These are phyloP conservation scores for Rallus crepitans DNA, from an alignment of 2,797 vertebrate species.

Conservation along the genomic window DNA sequence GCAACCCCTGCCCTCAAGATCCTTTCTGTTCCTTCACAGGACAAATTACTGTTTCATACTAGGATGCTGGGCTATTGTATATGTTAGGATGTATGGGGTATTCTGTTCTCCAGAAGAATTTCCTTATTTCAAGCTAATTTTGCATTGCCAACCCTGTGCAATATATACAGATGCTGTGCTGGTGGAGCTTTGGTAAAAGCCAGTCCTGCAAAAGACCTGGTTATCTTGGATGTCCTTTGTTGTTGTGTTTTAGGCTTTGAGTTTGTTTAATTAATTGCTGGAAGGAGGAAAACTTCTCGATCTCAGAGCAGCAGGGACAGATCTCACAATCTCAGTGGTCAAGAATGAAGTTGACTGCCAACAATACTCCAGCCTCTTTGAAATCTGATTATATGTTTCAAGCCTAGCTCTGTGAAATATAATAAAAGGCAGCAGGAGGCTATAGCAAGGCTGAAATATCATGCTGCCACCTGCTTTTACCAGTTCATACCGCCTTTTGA, in stretches of 20 bases:
- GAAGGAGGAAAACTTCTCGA: constrained; percentile 17
- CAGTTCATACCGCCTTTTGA: neutral
- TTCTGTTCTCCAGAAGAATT: neutral
- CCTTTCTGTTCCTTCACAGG: neutral
- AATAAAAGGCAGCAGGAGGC: constrained; percentile 59
- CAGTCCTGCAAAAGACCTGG: neutral
- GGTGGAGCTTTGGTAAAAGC: neutral
- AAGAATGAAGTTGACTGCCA: constrained; percentile 50
- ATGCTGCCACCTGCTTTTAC: constrained; percentile 21
- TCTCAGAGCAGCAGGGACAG: neutral
- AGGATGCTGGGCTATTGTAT: neutral
- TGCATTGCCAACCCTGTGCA: neutral
- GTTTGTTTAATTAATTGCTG: constrained; percentile 27
- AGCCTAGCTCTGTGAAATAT: constrained; percentile 44
- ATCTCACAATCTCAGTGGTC: constrained; percentile 49
- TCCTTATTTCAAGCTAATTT: neutral
- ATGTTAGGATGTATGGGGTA: neutral
- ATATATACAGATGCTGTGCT: neutral
- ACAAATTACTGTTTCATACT: neutral
- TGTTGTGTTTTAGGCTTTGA: neutral
- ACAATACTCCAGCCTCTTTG: constrained; percentile 27
- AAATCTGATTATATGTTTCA: constrained; percentile 63
- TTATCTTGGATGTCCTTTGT: neutral
- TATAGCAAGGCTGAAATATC: constrained; percentile 25
- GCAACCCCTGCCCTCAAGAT: neutral